Percentiles rank a stretch among this genome's conserved stretches.
Conservation (phyloP, 2,888 invertebrate species). For the Papilio gigon region DNA sequence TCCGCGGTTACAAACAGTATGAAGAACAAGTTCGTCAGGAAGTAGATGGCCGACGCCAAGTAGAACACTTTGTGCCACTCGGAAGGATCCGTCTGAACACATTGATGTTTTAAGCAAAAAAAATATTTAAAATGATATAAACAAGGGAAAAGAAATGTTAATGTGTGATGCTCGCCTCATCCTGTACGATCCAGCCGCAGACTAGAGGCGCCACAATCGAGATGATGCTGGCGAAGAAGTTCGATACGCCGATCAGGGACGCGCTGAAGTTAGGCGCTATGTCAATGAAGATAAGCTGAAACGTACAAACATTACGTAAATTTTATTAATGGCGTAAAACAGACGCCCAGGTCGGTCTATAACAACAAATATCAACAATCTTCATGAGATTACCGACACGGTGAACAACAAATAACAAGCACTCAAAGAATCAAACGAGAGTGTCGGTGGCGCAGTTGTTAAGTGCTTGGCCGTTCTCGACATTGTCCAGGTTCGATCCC, state of each 20-base stretch:
- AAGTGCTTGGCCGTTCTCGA: too few relatives aligned
- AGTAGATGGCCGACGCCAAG: slow-evolving; percentile 87
- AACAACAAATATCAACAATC: not conserved
- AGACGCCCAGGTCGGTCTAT: not conserved
- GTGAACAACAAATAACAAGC: not conserved
- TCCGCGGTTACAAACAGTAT: slow-evolving; percentile 86
- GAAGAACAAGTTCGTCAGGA: slow-evolving; percentile 86
- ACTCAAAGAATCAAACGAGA: too few relatives aligned
- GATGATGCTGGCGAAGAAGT: slow-evolving; percentile 88
- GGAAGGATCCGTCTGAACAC: slow-evolving; percentile 80
- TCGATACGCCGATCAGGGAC: slow-evolving; percentile 91
- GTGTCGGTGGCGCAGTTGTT: too few relatives aligned
- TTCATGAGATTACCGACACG: not conserved
- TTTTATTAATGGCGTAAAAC: too few relatives aligned
- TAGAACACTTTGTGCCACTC: slow-evolving; percentile 91
- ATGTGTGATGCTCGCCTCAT: slow-evolving; percentile 74
- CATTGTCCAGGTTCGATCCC: too few relatives aligned
- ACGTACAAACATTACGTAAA: slow-evolving; percentile 36
- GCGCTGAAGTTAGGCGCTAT: slow-evolving; percentile 92
- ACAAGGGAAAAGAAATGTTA: too few relatives aligned
- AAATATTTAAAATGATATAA: too few relatives aligned
- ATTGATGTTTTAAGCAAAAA: not conserved
- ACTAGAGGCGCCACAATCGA: slow-evolving; percentile 89
- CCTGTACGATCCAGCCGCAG: slow-evolving; percentile 85
- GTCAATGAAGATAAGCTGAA: slow-evolving; percentile 89